Base-by-base conservation (phyloP, 2,888 invertebrate genomes). In the Cheilosia impressa region DNA sequence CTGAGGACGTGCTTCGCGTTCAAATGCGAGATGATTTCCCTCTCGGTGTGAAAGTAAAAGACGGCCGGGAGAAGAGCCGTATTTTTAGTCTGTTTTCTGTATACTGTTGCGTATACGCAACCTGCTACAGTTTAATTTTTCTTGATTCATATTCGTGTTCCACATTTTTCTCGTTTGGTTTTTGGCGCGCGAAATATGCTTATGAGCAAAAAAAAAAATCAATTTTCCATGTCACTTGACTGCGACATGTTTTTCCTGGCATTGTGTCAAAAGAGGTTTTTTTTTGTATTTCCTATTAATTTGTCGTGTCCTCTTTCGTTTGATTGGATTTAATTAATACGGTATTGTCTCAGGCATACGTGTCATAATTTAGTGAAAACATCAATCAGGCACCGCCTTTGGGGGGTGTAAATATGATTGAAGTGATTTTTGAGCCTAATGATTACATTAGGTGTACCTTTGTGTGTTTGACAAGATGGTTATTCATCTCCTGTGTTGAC, bases 151-250 rank as follows among this genome's bases (percentile, higher is more conserved):
- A 55, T 68, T 68, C 69, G n/a, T 60, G 65, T 52, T 63, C 58
- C 19, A 66, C 13, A 55, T 79, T 50, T 62, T n/a, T 53, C 10
- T 68, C 34, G 19, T 38, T 52, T 58, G 47, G 24, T 72, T 68
- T 55, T 77, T 66, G 53, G 77, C 71, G 60, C 60, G 60, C 71
- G 45, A 71, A 60, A 69, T 65, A 6, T 53, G 57, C 45, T 57
- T 38, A 31, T 31, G 31, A 9, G 31, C 9, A 52, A 60, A 72
- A 72, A 24, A 65, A 65, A 77, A 71, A 66, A 53, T 71, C 45
- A 76, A 81, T 76, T 81, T 69, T 58, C 63, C 19, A 63, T 69
- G 62, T 76, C 63, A 81, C 63, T 77, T 65, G 50, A n/a, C 43
- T 22, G 38, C 57, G 78, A 71, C 71, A 65, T 72, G 57, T 66